Evolutionary conservation across 2,113 vertebrate species (phyloP).

Genomic region (Epinephelus moara): DNA sequence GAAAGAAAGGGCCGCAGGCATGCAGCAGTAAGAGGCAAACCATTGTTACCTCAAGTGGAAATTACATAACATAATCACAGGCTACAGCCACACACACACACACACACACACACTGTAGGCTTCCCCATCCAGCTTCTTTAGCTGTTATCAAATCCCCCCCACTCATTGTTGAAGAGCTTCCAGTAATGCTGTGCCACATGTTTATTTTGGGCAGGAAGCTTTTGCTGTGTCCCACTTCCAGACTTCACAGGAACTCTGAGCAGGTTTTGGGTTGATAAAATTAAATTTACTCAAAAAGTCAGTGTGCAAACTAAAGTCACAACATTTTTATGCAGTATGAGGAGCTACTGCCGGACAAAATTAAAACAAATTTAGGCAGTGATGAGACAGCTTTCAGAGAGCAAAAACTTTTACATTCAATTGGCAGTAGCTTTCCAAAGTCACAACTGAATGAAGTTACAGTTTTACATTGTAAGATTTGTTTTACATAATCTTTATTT

Average conservation of each 20-base stretch:
- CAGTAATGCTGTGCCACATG: slow-evolving; percentile 41
- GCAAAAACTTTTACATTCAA: background rate
- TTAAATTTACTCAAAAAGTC: background rate
- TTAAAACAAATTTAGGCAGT: background rate
- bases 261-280: slow-evolving; percentile 1
- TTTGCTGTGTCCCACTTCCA: slow-evolving; percentile 18
- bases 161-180: slow-evolving; percentile 45
- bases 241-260: background rate
- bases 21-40: slow-evolving; percentile 39
- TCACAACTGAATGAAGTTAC: background rate
- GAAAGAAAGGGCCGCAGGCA: slow-evolving; percentile 13
- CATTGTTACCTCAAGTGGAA: slow-evolving; percentile 59
- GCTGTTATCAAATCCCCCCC: slow-evolving; percentile 35
- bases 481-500: no score
- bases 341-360: background rate
- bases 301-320: background rate
- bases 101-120: slow-evolving; percentile 8
- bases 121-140: slow-evolving; percentile 22
- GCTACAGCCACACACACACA: slow-evolving; percentile 17
- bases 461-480: no score
- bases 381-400: background rate
- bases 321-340: no score
- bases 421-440: background rate
- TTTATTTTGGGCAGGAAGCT: slow-evolving; percentile 49
- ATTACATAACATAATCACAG: slow-evolving; percentile 60